These are phyloP conservation scores for Rhagoletis zephyria DNA, from an alignment of 1,140 invertebrate genomes.

Conservation along the genomic window DNA sequence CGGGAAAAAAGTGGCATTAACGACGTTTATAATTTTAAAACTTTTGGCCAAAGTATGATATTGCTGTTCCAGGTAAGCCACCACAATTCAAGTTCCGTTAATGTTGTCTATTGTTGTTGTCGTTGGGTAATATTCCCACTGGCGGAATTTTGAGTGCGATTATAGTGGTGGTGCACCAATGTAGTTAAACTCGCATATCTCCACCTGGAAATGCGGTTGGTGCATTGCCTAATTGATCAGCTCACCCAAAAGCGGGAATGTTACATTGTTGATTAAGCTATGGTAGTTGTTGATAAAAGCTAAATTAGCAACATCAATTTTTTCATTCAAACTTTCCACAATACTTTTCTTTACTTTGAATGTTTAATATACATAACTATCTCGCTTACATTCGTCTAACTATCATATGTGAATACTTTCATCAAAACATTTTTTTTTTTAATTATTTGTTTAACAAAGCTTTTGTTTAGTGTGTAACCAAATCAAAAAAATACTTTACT, in stretches of 20 bases:
- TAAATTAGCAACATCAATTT: conserved; percentile 65
- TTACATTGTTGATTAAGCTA: conserved; percentile 73
- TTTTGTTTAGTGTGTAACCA: too few species aligned
- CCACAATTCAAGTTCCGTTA: conserved; percentile 65
- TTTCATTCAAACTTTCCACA: neutral
- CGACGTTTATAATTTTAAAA: conserved; percentile 98
- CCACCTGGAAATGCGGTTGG: conserved; percentile 2
- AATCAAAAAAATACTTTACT: too few species aligned
- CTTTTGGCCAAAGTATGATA: conserved; percentile 98
- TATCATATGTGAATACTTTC: too few species aligned
- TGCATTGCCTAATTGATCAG: conserved; percentile 15
- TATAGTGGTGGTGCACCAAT: conserved; percentile 22
- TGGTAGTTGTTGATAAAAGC: conserved; percentile 73
- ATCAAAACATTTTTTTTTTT: too few species aligned
- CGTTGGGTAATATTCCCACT: conserved; percentile 72
- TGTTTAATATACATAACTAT: neutral
- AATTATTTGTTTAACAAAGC: too few species aligned
- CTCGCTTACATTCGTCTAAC: neutral
- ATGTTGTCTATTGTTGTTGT: conserved; percentile 74
- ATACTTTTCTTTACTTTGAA: neutral
- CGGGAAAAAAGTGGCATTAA: conserved; percentile 93
- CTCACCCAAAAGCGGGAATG: conserved; percentile 61
- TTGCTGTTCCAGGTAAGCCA: conserved; percentile 90
- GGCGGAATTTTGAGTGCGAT: conserved; percentile 32
- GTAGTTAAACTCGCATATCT: neutral